A percentile compares a stretch with the other conserved stretches of the same genome.
Conservation (phyloP, 2,797 vertebrate genomes). For the Falco novaeseelandiae region DNA sequence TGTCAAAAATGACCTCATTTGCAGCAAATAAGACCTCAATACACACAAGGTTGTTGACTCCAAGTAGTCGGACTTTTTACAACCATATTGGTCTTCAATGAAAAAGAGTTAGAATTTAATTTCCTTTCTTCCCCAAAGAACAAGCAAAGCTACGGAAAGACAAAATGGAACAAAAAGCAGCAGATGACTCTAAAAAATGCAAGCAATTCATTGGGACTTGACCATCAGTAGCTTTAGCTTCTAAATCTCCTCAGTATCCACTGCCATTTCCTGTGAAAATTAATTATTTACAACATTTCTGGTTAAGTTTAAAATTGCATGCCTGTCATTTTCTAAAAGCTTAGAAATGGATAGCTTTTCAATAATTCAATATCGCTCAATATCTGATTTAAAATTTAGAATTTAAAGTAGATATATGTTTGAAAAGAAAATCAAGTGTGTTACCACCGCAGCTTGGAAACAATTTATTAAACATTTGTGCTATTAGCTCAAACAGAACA, state of each 20-base stretch:
- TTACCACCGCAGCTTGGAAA: conserved; percentile 45
- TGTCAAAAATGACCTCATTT: not conserved
- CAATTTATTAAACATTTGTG: conserved; percentile 36
- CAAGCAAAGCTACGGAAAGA: not conserved
- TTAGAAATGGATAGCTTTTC: not conserved
- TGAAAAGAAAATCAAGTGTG: not conserved
- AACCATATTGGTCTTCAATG: not conserved
- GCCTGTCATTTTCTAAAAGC: not conserved
- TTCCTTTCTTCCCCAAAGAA: not conserved
- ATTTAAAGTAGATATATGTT: not conserved
- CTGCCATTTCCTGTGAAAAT: not conserved
- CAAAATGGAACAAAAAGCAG: not conserved
- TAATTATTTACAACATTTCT: not conserved
- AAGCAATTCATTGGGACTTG: not conserved
- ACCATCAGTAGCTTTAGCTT: not conserved
- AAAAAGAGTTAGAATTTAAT: not conserved
- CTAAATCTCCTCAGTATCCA: not conserved
- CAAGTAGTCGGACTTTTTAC: not conserved
- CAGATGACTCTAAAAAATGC: not conserved
- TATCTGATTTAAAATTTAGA: not conserved
- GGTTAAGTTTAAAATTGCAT: not conserved
- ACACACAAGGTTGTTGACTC: not conserved
- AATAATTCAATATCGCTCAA: not conserved
- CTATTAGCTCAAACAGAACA: conserved; percentile 28
- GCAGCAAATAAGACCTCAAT: not conserved